A percentile compares a stretch with the other conserved stretches of the same genome.
Evolutionary conservation across 1,140 invertebrate species (phyloP).

Genomic region (Euwallacea fornicatus): DNA sequence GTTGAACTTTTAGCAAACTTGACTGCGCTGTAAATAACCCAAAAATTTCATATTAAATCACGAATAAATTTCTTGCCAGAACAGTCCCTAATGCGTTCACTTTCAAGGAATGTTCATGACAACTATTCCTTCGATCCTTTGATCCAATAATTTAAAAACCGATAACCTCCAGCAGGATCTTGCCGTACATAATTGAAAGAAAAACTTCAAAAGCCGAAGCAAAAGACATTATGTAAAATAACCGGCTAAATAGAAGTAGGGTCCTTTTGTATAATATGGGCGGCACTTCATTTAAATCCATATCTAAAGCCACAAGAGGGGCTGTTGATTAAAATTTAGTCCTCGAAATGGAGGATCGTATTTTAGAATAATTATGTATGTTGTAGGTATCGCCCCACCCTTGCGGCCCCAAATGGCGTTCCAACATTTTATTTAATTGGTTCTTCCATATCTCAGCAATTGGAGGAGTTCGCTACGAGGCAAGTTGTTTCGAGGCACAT

Average conservation of each 20-base stretch:
- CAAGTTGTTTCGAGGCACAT: too few species aligned
- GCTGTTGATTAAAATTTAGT: constrained; percentile 28
- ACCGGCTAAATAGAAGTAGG: constrained; percentile 27
- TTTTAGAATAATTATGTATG: constrained; percentile 32
- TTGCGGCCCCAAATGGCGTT: constrained; percentile 15
- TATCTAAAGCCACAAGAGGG: constrained; percentile 34
- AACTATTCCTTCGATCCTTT: background rate
- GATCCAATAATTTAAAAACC: background rate
- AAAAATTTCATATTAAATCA: background rate
- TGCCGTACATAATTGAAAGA: constrained; percentile 6
- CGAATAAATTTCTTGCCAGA: background rate
- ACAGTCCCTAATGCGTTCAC: background rate
- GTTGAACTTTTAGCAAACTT: background rate
- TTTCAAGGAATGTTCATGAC: background rate
- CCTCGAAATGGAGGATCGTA: constrained; percentile 15
- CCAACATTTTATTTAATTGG: constrained; percentile 25
- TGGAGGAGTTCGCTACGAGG: background rate
- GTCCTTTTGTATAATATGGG: constrained; percentile 19
- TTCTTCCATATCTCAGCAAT: background rate
- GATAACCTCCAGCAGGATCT: background rate
- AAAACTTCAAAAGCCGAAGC: constrained; percentile 19
- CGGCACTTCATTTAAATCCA: constrained; percentile 35
- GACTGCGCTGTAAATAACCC: background rate
- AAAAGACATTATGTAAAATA: constrained; percentile 28
- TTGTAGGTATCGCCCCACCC: constrained; percentile 22